Percentiles rank a stretch among this genome's conserved stretches.
Evolutionary conservation across 2,888 invertebrate genomes (phyloP).

Genomic region (Rotaria macrura): DNA sequence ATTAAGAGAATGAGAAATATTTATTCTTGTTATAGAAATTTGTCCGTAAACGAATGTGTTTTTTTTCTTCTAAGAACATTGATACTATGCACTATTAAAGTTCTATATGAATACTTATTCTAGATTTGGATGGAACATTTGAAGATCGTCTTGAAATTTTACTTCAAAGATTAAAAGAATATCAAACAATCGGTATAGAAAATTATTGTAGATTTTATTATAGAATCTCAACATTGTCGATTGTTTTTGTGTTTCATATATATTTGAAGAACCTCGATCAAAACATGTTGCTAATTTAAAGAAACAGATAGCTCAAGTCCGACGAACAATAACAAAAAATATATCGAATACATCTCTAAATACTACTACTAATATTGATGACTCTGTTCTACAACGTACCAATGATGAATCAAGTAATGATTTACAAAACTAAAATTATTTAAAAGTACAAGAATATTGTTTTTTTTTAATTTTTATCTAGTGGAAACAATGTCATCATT

Average conservation of each 20-base stretch:
- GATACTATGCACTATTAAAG: too few species aligned
- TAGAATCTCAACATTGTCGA: too few species aligned
- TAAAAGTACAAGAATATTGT: neutral
- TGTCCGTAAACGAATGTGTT: too few species aligned
- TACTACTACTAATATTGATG: neutral
- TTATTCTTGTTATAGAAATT: too few species aligned
- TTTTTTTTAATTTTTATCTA: neutral
- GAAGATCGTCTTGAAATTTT: slow-evolving; percentile 10
- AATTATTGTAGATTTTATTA: too few species aligned
- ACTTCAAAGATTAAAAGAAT: slow-evolving; percentile 2
- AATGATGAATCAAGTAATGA: neutral
- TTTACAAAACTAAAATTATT: too few species aligned
- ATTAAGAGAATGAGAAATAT: too few species aligned
- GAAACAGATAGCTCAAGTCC: neutral
- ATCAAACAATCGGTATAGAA: neutral
- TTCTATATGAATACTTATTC: neutral
- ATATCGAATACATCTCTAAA: neutral
- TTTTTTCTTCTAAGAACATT: too few species aligned
- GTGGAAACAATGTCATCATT: neutral
- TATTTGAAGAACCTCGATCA: neutral
- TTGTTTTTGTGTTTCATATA: neutral
- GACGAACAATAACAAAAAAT: slow-evolving; percentile 9
- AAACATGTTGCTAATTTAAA: slow-evolving; percentile 8
- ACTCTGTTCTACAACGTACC: neutral
- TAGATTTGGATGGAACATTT: neutral